phyloP scores from a whole-genome alignment of 2,797 vertebrate species.

The Morus bassanus region DNA sequence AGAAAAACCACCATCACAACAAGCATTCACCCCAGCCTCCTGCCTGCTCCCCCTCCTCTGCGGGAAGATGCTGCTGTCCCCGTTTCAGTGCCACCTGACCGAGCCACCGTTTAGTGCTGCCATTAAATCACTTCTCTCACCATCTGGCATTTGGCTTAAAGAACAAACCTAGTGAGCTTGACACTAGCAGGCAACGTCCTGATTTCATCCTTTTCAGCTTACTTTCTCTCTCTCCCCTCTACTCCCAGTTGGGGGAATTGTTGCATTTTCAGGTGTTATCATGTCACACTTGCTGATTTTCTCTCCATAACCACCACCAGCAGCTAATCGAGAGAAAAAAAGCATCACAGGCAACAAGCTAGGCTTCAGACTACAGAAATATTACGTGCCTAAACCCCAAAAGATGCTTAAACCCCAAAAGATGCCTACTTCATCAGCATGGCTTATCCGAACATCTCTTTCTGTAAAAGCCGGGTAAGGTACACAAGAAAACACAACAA shows the following conservation, averaged over 20 bases:
- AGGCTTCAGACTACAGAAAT: not conserved
- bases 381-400: not conserved
- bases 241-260: not conserved
- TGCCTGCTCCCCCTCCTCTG: not conserved
- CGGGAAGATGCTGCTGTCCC: not conserved
- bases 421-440: not conserved
- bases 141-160: not conserved
- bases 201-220: not conserved
- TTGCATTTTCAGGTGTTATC: not conserved
- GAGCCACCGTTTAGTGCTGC: not conserved
- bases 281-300: not conserved
- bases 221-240: not conserved
- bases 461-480: not conserved
- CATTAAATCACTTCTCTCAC: not conserved
- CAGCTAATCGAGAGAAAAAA: not conserved
- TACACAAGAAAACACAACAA: not conserved
- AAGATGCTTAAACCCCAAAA: not conserved
- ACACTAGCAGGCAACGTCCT: not conserved
- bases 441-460: not conserved
- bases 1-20: not conserved
- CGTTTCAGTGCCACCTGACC: not conserved
- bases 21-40: accelerated
- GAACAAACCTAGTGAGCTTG: not conserved
- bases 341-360: not conserved
- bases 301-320: not conserved